Conservation (phyloP, 2,113 vertebrate species). For the Microcebus tavaratra region DNA sequence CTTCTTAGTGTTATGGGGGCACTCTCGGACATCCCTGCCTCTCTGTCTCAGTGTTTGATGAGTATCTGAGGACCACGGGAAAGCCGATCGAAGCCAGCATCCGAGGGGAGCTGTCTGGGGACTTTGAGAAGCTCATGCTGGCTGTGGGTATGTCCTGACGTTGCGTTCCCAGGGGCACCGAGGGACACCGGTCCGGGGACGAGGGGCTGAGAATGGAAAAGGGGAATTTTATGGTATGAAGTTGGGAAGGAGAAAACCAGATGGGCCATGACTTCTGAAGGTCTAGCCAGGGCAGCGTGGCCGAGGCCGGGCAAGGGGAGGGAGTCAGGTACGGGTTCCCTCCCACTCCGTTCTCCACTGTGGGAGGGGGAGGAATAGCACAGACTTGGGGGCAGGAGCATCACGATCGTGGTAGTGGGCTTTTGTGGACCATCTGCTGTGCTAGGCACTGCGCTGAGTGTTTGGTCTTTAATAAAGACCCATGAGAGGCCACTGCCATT, state of each 20-base stretch:
- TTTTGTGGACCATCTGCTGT: neutral
- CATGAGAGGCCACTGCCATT: neutral
- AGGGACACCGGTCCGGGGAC: neutral
- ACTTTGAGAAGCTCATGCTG: slow-evolving; percentile 97
- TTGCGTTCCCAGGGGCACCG: neutral
- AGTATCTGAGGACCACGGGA: slow-evolving; percentile 92
- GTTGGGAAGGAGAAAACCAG: neutral
- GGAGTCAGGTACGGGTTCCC: neutral
- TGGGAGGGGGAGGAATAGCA: neutral
- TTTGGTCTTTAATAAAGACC: neutral
- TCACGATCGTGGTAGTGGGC: fast-evolving
- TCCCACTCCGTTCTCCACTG: too few species aligned
- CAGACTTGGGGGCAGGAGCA: neutral
- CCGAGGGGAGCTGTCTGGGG: slow-evolving; percentile 94
- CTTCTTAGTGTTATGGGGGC: neutral
- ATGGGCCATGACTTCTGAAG: neutral
- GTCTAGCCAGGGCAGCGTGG: neutral
- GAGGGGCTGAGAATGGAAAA: neutral
- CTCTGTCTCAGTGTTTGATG: slow-evolving; percentile 91
- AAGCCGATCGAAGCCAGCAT: slow-evolving; percentile 94
- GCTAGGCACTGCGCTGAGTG: neutral
- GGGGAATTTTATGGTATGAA: neutral
- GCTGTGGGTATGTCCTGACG: slow-evolving; percentile 89
- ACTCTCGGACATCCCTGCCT: neutral
- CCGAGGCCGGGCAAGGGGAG: neutral